phyloP scores from a whole-genome alignment of 2,113 vertebrate genomes.

The Caranx ignobilis region DNA sequence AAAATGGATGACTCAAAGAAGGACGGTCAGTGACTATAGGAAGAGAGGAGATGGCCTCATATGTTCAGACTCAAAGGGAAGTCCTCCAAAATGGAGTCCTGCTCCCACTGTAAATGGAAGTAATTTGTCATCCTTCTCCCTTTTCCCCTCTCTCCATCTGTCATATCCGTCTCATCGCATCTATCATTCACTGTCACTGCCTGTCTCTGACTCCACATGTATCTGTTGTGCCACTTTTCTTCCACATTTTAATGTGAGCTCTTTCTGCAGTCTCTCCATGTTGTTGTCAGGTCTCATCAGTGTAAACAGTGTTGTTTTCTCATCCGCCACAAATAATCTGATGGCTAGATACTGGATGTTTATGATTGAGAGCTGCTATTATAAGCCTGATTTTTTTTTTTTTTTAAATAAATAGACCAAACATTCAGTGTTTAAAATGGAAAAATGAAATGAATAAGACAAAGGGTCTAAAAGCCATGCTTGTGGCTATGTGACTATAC shows the following conservation, averaged over 20 bases:
- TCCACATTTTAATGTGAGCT: neutral
- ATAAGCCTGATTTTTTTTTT: neutral
- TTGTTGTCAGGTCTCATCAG: neutral
- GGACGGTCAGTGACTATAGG: slow-evolving; percentile 17
- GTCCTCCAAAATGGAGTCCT: slow-evolving; percentile 43
- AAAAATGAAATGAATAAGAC: neutral
- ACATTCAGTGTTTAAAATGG: neutral
- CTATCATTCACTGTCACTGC: slow-evolving; percentile 54
- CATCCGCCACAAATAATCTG: neutral
- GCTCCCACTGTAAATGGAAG: slow-evolving; percentile 63
- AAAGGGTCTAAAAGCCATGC: neutral
- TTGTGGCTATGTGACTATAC: neutral
- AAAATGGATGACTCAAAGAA: slow-evolving; percentile 2
- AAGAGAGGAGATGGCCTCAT: slow-evolving; percentile 21
- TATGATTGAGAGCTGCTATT: neutral
- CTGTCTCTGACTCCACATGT: slow-evolving; percentile 42
- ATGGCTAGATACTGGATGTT: neutral
- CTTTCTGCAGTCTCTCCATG: slow-evolving; percentile 8
- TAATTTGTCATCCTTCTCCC: slow-evolving; percentile 68
- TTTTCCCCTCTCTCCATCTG: slow-evolving; percentile 62
- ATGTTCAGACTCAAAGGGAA: slow-evolving; percentile 44
- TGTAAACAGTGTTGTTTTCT: slow-evolving; percentile 17
- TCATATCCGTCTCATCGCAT: slow-evolving; percentile 57
- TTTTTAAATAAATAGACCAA: neutral
- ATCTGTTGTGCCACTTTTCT: slow-evolving; percentile 18